Base-by-base conservation (phyloP, 1,140 invertebrate genomes). In the Heliconius himera region DNA sequence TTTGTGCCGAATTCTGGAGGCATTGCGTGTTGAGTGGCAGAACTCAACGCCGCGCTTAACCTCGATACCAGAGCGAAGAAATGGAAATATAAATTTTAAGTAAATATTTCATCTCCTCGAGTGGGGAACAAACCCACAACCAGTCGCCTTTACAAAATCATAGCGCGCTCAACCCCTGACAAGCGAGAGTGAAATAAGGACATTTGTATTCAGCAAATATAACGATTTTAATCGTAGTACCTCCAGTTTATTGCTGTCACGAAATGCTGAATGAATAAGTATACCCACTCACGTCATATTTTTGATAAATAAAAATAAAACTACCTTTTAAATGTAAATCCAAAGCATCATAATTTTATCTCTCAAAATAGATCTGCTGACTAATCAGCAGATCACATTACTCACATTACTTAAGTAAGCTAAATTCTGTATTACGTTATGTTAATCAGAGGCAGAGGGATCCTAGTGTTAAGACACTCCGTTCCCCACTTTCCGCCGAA, bases 221-320 rank as follows among this genome's bases (percentile, higher is more conserved):
- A 66, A 70, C 75, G 66, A 70, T 36, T 51, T 70, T 70, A 76
- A 70, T 76, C 38, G 60, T 20, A 70, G 26, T 70, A 71, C 76
- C 70, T 77, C 46, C 76, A 54, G 41, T 72, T 77, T 77, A 70
- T 77, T 22, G 75, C 60, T 38, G 66, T 76, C 66, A 76, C 75
- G 66, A 76, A 76, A 76, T 26, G 11, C 74, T 49, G 66, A 22
- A 60, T 71, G 60, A 76, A 71, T 76, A 70, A 49, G 18, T 66
- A 16, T 0, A 56, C n/a, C 18, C 54, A 8, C n/a, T 2, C 54
- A 56, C 60, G 33, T 71, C 8, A 33, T 41, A 51, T 76, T 76
- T 46, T 38, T 8, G 13, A 20, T 18, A 8, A 51, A 18, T 18
- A 51, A 20, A 51, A 51, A 66, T 66, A 66, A 66, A 66, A 16